Evolutionary conservation across 2,113 vertebrate genomes (phyloP), one percentile per base, ranked within the genome.

Genomic region (Benitochromis conjunctus): DNA sequence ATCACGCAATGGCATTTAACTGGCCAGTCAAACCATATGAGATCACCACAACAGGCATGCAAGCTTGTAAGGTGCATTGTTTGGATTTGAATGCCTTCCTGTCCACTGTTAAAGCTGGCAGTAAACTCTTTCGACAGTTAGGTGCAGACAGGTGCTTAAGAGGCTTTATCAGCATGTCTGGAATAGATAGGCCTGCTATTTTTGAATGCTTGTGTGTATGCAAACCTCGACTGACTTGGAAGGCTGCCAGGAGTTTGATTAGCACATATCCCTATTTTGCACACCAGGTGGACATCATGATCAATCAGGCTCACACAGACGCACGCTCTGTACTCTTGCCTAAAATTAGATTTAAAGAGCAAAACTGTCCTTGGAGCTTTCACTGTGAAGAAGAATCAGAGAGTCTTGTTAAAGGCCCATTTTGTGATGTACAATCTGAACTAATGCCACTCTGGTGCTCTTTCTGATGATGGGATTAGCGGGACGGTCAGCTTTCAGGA

Each of bases 121-220:
- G 66, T 91, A 91, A 93, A 89, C 69, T 81, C 76, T 84, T 91
- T 87, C 69, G 64, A 89, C 91, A 53, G 86, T 92, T 89, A 66
- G 90, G 76, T 86, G 71, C 5, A 84, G 90, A 80, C 93, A 92
- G 92, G 91, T 94, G 93, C 93, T 91, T 95, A 95, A 95, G 95
- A 95, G 91, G 94, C 91, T 95, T 95, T 92, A 93, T 90, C 81
- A 92, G 81, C 85, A 84, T 91, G 90, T 85, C 88, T 90, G 62
- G 86, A 86, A 91, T 87, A 86, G 89, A 85, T 77, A 10, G 46
- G 46, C 18, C 71, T 51, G 83, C 93, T 85, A 36, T 88, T 90
- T 92, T 77, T 78, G 12, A 69, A 82, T 76, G 62, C 89, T 69
- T 87, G 83, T 85, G 46, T 79, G 76, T 79, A 51, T 82, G 9